phyloP scores from a whole-genome alignment of 2,888 invertebrate genomes.

The Marasmarcha lunaedactyla region DNA sequence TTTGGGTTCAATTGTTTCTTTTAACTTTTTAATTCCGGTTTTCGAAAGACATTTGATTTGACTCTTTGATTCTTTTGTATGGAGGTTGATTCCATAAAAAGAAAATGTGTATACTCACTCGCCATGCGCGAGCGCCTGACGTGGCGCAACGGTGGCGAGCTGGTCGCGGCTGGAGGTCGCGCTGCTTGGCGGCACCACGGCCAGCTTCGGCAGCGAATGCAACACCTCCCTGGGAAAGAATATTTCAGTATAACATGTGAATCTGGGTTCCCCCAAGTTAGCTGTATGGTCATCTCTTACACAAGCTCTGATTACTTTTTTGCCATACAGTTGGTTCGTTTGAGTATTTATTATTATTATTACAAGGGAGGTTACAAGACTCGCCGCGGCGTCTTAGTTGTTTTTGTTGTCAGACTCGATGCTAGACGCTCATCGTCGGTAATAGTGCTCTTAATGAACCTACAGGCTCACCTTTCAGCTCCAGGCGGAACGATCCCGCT shows the following conservation, averaged over 20 bases:
- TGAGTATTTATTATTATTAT: no score
- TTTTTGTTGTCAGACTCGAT: constrained; percentile 41
- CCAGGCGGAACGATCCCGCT: constrained; percentile 58
- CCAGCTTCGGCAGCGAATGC: constrained; percentile 44
- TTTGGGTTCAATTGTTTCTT: no score
- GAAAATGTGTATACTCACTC: no score
- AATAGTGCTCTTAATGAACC: constrained; percentile 57
- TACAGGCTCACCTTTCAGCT: constrained; percentile 62
- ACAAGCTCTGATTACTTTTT: no score
- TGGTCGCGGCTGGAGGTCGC: constrained; percentile 43
- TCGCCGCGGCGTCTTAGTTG: constrained; percentile 1
- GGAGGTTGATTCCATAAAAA: no score
- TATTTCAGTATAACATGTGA: no score
- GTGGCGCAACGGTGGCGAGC: constrained; percentile 18
- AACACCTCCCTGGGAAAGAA: constrained; percentile 40
- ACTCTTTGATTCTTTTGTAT: no score
- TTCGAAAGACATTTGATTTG: no score
- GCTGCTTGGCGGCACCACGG: constrained; percentile 48
- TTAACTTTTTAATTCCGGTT: no score
- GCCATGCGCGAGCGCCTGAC: constrained; percentile 42
- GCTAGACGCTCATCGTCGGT: constrained; percentile 33
- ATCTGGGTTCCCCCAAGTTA: background rate
- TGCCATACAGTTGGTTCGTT: no score
- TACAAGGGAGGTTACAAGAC: background rate
- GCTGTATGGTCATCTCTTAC: no score